Evolutionary conservation across 2,113 vertebrate species (phyloP), one percentile per base, ranked within the genome.

Genomic region (Cranoglanis bouderius): DNA sequence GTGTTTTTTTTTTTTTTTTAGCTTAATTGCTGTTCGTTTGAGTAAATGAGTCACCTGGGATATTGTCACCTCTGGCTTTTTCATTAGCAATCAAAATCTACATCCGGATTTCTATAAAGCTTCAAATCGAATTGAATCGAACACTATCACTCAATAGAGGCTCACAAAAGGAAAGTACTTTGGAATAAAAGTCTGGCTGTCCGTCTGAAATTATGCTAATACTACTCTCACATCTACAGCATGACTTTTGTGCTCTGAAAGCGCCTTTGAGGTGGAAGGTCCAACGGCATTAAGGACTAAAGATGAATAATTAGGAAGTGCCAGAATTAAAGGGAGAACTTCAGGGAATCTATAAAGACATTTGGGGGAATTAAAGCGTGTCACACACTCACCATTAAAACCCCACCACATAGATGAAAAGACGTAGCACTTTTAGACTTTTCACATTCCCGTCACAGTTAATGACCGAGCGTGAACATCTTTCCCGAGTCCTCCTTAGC

Each of bases 161-260:
- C n/a, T 35, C 14, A 40, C 13, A 43, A 57, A 78, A 32, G n/a
- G 4, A 78, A 78, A 86, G 55, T 35, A 81, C 57, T 82, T 51
- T 18, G 57, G 13, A 53, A 78, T 78, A 43, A 90, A 83, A 82
- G 63, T 82, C 82, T 19, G 59, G 78, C 57, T 61, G 85, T 84
- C 87, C 51, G 43, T 86, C 77, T 72, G 53, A 77, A 57, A 87
- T 63, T 5, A 82, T 40, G 82, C 61, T 59, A 51, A 87, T 86
- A 46, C 84, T 81, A 57, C 70, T 87, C 92, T 91, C 87, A 70
- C 55, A 49, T 94, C 93, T 93, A 93, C 93, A 91, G 90, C 83
- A 89, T 88, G 46, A 70, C 91, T 51, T 74, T 90, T 87, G 90
- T 92, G 61, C 91, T 53, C 40, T 59, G 74, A 75, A 88, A 85